phyloP scores from a whole-genome alignment of 2,888 invertebrate genomes.

The Cantharis rustica region DNA sequence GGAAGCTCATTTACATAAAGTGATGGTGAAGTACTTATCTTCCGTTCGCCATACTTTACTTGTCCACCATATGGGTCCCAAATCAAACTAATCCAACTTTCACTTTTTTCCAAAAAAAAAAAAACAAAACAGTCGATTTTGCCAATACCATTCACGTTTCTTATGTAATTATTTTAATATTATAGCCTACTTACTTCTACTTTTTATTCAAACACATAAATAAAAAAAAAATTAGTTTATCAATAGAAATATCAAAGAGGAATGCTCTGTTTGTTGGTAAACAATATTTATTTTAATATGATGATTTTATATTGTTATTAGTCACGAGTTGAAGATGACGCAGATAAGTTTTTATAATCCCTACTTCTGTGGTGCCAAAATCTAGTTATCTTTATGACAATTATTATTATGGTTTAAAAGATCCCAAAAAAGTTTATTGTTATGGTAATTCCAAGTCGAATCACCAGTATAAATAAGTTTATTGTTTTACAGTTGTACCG shows the following conservation, averaged over 20 bases:
- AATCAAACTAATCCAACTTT: neutral
- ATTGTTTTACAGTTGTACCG: neutral
- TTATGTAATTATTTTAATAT: neutral
- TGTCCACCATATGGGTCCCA: neutral
- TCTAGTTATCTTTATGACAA: neutral
- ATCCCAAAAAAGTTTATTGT: neutral
- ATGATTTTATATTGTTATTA: neutral
- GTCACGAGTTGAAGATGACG: neutral
- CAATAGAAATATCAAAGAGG: neutral
- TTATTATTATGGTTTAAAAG: neutral
- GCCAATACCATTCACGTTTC: neutral
- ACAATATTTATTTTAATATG: neutral
- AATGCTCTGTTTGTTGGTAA: neutral
- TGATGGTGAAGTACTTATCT: neutral
- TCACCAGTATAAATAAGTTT: neutral
- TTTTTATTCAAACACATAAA: neutral
- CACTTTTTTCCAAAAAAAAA: neutral
- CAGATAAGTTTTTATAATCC: neutral
- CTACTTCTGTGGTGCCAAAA: neutral
- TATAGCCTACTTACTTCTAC: neutral
- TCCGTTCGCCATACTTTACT: neutral
- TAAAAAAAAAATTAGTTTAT: neutral
- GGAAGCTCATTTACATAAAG: neutral
- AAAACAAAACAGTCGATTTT: neutral
- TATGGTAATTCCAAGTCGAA: neutral